Conservation (phyloP, 2,888 invertebrate species). For the Campoplex capitator region DNA sequence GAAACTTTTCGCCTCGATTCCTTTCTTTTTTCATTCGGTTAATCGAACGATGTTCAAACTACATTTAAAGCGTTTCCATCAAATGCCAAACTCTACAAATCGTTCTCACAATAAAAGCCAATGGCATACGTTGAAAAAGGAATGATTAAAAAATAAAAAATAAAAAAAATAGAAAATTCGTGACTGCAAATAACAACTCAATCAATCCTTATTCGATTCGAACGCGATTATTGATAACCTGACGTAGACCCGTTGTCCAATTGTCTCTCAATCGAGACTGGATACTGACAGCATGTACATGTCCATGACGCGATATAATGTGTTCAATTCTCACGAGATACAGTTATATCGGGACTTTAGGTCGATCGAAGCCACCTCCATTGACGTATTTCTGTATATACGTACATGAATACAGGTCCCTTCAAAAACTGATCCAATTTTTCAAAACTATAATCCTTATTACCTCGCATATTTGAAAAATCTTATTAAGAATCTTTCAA, state of each 20-base stretch:
- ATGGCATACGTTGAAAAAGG: not conserved
- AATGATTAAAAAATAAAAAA: not conserved
- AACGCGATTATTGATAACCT: conserved; percentile 35
- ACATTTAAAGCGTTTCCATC: not conserved
- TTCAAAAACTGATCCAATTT: not conserved
- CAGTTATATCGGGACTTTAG: conserved; percentile 18
- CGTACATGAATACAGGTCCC: not conserved
- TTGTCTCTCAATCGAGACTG: conserved; percentile 39
- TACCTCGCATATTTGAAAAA: no score
- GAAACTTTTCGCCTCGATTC: not conserved
- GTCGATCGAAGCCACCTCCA: conserved; percentile 42
- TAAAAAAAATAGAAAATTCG: not conserved
- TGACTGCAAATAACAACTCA: conserved; percentile 5
- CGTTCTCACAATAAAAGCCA: not conserved
- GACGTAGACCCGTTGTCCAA: conserved; percentile 24
- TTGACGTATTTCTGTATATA: conserved; percentile 26
- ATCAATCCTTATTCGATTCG: conserved; percentile 15
- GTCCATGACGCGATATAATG: conserved; percentile 43
- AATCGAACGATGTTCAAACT: not conserved
- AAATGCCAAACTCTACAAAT: not conserved
- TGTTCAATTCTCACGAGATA: conserved; percentile 53
- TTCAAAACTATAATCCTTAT: not conserved
- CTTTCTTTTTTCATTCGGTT: no score
- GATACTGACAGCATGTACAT: conserved; percentile 42
- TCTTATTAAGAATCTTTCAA: not conserved